Percentiles rank a stretch among this genome's conserved stretches.
Evolutionary conservation across 2,888 invertebrate genomes (phyloP).

Genomic region (Heliconius aoede): DNA sequence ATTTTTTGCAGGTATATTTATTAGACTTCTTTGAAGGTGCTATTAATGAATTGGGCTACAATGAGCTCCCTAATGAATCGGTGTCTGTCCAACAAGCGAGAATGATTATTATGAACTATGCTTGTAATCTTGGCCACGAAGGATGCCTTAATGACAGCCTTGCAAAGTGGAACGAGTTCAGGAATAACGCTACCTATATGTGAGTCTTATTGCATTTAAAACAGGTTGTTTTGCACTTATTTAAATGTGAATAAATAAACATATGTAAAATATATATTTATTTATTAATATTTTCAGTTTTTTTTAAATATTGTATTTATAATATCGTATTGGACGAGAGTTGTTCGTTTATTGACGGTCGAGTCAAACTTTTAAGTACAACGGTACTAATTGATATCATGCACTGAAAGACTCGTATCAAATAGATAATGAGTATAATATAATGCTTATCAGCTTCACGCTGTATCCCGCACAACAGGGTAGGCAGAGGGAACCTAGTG

Average conservation of each 20-base stretch:
- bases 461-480: too few relatives aligned
- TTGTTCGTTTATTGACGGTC: too few relatives aligned
- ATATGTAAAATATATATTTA: not conserved
- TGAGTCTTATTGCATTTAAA: conserved; percentile 52
- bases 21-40: conserved; percentile 71
- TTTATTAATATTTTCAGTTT: too few relatives aligned
- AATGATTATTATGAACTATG: conserved; percentile 83
- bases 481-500: too few relatives aligned
- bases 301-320: too few relatives aligned
- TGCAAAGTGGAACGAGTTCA: conserved; percentile 64
- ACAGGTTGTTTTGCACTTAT: not conserved
- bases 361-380: too few relatives aligned
- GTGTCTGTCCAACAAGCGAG: conserved; percentile 85
- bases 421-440: too few relatives aligned
- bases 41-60: conserved; percentile 80
- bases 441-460: too few relatives aligned
- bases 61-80: conserved; percentile 69
- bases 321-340: too few relatives aligned
- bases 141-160: conserved; percentile 82
- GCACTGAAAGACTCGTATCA: too few relatives aligned
- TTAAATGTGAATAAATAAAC: too few relatives aligned
- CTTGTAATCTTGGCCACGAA: conserved; percentile 85
- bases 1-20: conserved; percentile 71
- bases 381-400: too few relatives aligned
- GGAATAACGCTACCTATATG: conserved; percentile 52